Conservation (phyloP, 2,888 invertebrate genomes). For the Callimorpha dominula region DNA sequence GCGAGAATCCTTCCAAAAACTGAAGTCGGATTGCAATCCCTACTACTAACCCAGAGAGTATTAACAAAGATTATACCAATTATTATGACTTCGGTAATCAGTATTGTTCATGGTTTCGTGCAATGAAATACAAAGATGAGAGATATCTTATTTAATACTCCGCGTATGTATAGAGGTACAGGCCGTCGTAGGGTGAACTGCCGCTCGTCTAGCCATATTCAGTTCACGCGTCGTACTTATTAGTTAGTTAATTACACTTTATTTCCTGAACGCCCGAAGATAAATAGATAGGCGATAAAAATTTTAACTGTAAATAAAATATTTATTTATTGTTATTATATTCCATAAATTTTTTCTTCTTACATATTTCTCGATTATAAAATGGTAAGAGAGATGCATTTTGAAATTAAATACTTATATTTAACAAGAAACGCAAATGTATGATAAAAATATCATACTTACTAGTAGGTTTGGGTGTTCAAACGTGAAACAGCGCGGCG, state of each 20-base stretch:
- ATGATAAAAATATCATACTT: constrained; percentile 73
- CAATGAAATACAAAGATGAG: background rate
- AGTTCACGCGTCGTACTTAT: constrained; percentile 49
- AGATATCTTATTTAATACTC: background rate
- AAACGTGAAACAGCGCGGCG: constrained; percentile 19
- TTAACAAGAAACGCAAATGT: constrained; percentile 77
- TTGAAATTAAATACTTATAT: constrained; percentile 72
- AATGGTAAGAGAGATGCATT: constrained; percentile 81
- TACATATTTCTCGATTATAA: constrained; percentile 84
- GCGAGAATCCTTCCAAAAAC: no score
- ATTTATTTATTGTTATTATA: constrained; percentile 86
- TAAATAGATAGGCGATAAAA: constrained; percentile 84
- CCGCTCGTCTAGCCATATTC: constrained; percentile 45
- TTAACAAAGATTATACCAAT: background rate
- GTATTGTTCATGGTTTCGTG: background rate
- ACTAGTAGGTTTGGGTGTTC: constrained; percentile 64
- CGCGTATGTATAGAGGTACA: background rate
- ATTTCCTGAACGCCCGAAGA: constrained; percentile 71
- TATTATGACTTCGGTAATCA: background rate
- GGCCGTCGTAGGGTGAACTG: constrained; percentile 27
- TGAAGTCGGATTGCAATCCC: no score
- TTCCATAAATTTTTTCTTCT: constrained; percentile 84
- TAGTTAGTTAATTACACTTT: constrained; percentile 61
- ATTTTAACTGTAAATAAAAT: constrained; percentile 85
- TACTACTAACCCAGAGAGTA: background rate